Evolutionary conservation across 37 sponge, comb jelly and placozoan genomes (phyloP).

Genomic region (Crambe crambe): DNA sequence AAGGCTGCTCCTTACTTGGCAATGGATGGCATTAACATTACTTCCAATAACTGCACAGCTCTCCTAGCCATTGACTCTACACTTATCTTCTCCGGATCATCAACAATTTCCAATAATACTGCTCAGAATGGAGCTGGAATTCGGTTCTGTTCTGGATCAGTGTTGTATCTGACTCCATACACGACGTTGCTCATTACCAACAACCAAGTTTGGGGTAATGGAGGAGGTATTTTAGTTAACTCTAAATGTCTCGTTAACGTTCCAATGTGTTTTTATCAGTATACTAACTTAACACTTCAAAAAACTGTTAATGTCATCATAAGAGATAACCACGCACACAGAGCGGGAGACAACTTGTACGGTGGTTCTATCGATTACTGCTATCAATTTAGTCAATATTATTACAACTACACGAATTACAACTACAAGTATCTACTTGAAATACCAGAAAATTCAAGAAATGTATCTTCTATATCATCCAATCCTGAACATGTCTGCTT

Average conservation of each 20-base stretch:
- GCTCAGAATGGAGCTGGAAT: slow-evolving; percentile 37
- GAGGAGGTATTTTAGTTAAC: slow-evolving; percentile 40
- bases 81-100: not conserved
- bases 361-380: slow-evolving; percentile 15
- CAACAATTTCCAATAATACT: slow-evolving; percentile 1
- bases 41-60: not conserved
- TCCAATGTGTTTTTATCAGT: slow-evolving; percentile 42
- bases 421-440: not conserved
- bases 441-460: not conserved
- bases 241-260: not conserved
- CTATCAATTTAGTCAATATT: not conserved
- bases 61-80: not conserved
- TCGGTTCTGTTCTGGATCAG: slow-evolving; percentile 10
- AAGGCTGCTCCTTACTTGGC: not conserved
- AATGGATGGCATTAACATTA: not conserved
- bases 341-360: not conserved
- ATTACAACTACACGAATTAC: not conserved
- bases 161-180: slow-evolving; percentile 11
- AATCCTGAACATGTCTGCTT: slow-evolving; percentile 19
- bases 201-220: slow-evolving; percentile 3
- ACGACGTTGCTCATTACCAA: slow-evolving; percentile 5
- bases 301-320: not conserved
- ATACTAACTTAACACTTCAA: not conserved
- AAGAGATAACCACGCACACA: not conserved
- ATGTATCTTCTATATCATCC: slow-evolving; percentile 6